phyloP scores from a whole-genome alignment of 2,888 invertebrate genomes.

The Eurytoma californica region DNA sequence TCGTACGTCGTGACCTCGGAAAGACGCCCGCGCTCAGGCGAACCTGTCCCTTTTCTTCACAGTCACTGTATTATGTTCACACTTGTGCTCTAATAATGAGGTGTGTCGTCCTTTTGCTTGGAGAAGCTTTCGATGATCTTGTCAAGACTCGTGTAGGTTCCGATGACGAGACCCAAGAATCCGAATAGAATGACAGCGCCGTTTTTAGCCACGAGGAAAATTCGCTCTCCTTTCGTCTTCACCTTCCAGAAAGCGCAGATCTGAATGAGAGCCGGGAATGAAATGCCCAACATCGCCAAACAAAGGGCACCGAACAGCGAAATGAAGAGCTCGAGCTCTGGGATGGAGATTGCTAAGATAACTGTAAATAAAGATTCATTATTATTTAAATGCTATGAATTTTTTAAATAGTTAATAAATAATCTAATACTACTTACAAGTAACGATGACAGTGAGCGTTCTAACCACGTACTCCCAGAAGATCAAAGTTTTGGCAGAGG shows the following conservation, averaged over 20 bases:
- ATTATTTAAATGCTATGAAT: neutral
- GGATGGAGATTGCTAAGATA: constrained; percentile 88
- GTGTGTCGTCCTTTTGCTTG: neutral
- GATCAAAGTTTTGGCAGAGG: constrained; percentile 76
- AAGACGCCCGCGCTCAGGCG: neutral
- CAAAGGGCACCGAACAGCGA: constrained; percentile 93
- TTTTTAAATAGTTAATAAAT: neutral
- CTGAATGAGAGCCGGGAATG: constrained; percentile 93
- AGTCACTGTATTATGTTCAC: neutral
- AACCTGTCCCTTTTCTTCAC: neutral
- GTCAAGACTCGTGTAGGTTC: constrained; percentile 82
- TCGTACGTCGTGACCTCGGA: neutral
- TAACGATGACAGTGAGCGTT: constrained; percentile 85
- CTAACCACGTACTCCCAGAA: constrained; percentile 88
- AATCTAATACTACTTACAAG: constrained; percentile 83
- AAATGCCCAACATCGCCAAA: constrained; percentile 90
- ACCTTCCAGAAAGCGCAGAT: constrained; percentile 88
- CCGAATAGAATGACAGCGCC: constrained; percentile 81
- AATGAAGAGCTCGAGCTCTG: constrained; percentile 83
- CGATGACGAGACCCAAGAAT: constrained; percentile 81
- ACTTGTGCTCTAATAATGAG: no score
- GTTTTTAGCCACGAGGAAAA: constrained; percentile 80
- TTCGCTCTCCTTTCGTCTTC: constrained; percentile 77
- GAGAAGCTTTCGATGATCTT: constrained; percentile 74
- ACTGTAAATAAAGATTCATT: constrained; percentile 78